These are phyloP conservation scores for Sapajus apella DNA, from an alignment of 2,113 vertebrate genomes.

Conservation along the genomic window DNA sequence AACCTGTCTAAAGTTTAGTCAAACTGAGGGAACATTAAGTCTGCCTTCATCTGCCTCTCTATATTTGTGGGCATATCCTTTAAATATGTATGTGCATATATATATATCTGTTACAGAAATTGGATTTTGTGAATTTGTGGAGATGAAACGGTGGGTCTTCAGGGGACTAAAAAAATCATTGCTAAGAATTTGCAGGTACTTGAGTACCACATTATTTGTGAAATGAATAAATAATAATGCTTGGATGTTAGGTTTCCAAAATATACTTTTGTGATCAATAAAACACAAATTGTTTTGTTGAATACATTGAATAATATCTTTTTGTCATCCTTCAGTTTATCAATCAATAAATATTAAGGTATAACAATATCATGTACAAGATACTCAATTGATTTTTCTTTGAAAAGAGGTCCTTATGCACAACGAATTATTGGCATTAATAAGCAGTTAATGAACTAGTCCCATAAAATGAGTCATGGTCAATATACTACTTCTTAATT, in stretches of 20 bases:
- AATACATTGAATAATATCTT: slow-evolving; percentile 49
- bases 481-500: slow-evolving; percentile 51
- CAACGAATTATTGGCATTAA: slow-evolving; percentile 61
- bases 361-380: slow-evolving; percentile 28
- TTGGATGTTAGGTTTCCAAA: slow-evolving; percentile 24
- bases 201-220: neutral
- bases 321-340: slow-evolving; percentile 39
- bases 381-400: slow-evolving; percentile 64
- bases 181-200: neutral
- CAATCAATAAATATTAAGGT: slow-evolving; percentile 60
- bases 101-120: neutral
- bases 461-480: slow-evolving; percentile 39
- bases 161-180: neutral
- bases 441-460: slow-evolving; percentile 71
- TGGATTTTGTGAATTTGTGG: neutral
- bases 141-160: neutral
- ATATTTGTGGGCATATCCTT: neutral
- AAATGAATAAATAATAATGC: slow-evolving; percentile 31
- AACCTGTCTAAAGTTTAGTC: neutral
- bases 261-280: slow-evolving; percentile 38
- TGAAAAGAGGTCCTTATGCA: slow-evolving; percentile 54
- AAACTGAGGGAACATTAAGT: neutral
- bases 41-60: neutral
- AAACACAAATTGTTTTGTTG: slow-evolving; percentile 56
- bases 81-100: neutral